These are phyloP conservation scores for Parauchenoglanis ngamensis DNA, from an alignment of 2,797 vertebrate genomes.

Conservation along the genomic window DNA sequence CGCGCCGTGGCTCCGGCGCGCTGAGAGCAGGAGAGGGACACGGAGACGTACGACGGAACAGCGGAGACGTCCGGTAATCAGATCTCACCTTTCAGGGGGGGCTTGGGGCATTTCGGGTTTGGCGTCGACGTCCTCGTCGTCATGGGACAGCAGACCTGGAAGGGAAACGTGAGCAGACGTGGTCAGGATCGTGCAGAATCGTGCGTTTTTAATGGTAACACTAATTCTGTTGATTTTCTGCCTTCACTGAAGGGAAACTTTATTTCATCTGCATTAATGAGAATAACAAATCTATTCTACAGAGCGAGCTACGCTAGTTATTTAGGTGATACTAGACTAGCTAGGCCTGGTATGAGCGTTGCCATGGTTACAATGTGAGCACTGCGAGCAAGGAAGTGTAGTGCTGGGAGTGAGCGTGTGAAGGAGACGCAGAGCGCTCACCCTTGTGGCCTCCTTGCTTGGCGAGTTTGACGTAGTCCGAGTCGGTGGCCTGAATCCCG, in stretches of 20 bases:
- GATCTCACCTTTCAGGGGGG: constrained; percentile 62
- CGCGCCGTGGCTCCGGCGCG: background rate
- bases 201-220: too few relatives aligned
- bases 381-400: background rate
- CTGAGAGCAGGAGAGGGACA: background rate
- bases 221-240: background rate
- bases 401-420: too few relatives aligned
- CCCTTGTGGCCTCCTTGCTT: constrained; percentile 80
- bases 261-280: background rate
- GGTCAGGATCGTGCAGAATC: background rate
- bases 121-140: constrained; percentile 45
- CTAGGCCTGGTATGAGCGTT: background rate
- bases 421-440: constrained; percentile 37
- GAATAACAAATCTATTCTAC: background rate
- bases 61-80: background rate
- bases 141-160: constrained; percentile 76
- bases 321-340: background rate
- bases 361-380: background rate
- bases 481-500: constrained; percentile 76
- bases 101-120: constrained; percentile 26
- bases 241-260: background rate
- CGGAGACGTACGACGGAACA: too few relatives aligned
- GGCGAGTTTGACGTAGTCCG: constrained; percentile 79
- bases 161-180: background rate
- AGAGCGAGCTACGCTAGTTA: background rate